Evolutionary conservation across 2,113 vertebrate genomes (phyloP).

Genomic region (Rhodinocichla rosea): DNA sequence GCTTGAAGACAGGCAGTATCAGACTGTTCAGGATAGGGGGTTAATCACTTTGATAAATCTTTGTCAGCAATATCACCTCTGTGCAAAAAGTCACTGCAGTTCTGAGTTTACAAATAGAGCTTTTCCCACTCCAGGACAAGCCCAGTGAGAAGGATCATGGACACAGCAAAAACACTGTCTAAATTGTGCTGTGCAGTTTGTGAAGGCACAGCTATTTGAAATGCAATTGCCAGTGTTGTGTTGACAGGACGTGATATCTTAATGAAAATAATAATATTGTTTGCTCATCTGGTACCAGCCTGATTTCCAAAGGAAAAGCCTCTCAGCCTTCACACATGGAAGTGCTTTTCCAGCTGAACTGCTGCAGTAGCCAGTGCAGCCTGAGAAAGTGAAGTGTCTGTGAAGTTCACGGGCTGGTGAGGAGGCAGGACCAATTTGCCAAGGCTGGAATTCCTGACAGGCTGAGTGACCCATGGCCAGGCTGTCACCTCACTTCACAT

Average conservation of each 20-base stretch:
- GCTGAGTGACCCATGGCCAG: conserved; percentile 24
- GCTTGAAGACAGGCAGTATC: neutral
- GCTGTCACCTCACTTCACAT: neutral
- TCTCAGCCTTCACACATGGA: neutral
- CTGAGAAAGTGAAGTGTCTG: neutral
- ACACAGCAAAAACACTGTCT: neutral
- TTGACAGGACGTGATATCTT: neutral
- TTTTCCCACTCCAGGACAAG: neutral
- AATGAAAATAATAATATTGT: neutral
- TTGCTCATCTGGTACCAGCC: neutral
- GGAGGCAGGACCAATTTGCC: conserved; percentile 42
- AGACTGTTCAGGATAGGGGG: neutral
- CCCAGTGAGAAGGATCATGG: neutral
- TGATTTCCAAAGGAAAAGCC: neutral
- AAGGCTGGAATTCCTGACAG: conserved; percentile 28
- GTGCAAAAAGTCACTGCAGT: neutral
- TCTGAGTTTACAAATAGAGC: neutral
- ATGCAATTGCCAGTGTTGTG: neutral
- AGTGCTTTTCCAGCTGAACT: neutral
- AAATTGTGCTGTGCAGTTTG: neutral
- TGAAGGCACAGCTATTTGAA: neutral
- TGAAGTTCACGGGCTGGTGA: conserved; percentile 43
- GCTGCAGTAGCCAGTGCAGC: neutral
- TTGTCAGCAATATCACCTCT: neutral
- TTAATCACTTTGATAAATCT: neutral